phyloP scores from a whole-genome alignment of 2,797 vertebrate species.

The Pteropus rufus region DNA sequence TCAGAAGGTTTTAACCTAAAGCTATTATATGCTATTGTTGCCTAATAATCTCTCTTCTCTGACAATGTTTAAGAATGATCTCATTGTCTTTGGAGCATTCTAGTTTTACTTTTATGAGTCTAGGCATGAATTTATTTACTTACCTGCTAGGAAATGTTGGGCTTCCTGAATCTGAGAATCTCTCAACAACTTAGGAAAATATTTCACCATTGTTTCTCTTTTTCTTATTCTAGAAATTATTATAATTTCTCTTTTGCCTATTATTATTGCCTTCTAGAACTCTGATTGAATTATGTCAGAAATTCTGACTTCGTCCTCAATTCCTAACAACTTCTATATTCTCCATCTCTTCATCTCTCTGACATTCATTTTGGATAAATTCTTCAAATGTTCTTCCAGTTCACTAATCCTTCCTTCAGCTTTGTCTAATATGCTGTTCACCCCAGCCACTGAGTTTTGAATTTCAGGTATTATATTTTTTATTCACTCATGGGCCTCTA shows the following conservation, averaged over 20 bases:
- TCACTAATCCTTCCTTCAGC: conserved; percentile 37
- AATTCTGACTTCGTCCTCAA: not conserved
- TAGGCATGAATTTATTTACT: not conserved
- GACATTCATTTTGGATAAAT: not conserved
- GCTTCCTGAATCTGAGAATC: not conserved
- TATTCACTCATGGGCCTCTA: not conserved
- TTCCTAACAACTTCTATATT: not conserved
- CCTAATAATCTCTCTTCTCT: not conserved
- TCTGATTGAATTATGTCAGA: not conserved
- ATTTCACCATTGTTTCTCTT: not conserved
- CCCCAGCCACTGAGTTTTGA: not conserved
- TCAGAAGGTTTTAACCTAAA: not conserved
- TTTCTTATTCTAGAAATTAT: not conserved
- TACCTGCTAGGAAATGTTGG: not conserved
- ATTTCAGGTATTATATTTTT: not conserved
- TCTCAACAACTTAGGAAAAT: not conserved
- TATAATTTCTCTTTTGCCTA: not conserved
- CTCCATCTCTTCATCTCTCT: not conserved
- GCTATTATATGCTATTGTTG: not conserved
- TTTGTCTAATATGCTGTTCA: conserved; percentile 20
- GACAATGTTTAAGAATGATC: not conserved
- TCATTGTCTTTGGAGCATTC: not conserved
- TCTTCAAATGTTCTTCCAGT: not conserved
- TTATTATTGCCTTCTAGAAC: not conserved
- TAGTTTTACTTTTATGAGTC: not conserved